Conservation (phyloP, 2,797 vertebrate species). For the Sebastes melanostomus region DNA sequence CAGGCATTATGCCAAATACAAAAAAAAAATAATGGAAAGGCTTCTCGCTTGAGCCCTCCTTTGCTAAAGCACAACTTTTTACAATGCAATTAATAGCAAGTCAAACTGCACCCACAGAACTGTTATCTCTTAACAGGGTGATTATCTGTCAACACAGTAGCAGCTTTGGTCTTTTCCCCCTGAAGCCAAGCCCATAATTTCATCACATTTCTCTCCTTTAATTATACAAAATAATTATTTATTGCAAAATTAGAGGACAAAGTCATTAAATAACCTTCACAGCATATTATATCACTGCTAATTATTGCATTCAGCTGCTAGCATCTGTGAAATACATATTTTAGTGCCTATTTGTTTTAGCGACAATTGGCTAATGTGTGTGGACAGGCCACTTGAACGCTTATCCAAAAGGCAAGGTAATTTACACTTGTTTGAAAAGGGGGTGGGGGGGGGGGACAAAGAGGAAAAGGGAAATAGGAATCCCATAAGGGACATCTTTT, state of each 20-base stretch:
- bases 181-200: slow-evolving; percentile 55
- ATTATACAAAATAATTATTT: slow-evolving; percentile 71
- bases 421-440: slow-evolving; percentile 78
- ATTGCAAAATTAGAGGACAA: slow-evolving; percentile 66
- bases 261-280: slow-evolving; percentile 76
- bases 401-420: slow-evolving; percentile 71
- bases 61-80: slow-evolving; percentile 75
- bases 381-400: slow-evolving; percentile 69
- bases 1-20: slow-evolving; percentile 83
- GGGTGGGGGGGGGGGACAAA: slow-evolving; percentile 41
- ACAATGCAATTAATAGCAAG: slow-evolving; percentile 74
- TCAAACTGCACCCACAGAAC: slow-evolving; percentile 51
- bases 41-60: slow-evolving; percentile 65
- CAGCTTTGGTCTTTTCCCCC: slow-evolving; percentile 56
- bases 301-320: slow-evolving; percentile 68
- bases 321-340: slow-evolving; percentile 74
- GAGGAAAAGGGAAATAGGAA: slow-evolving; percentile 63
- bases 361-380: slow-evolving; percentile 69
- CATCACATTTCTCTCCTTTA: slow-evolving; percentile 62
- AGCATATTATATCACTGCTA: slow-evolving; percentile 64
- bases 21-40: slow-evolving; percentile 78
- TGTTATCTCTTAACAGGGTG: slow-evolving; percentile 52
- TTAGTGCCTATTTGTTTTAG: slow-evolving; percentile 66
- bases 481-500: slow-evolving; percentile 78
- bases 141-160: slow-evolving; percentile 62